phyloP scores from a whole-genome alignment of 1,140 invertebrate species.

The Sycophila sp. region DNA sequence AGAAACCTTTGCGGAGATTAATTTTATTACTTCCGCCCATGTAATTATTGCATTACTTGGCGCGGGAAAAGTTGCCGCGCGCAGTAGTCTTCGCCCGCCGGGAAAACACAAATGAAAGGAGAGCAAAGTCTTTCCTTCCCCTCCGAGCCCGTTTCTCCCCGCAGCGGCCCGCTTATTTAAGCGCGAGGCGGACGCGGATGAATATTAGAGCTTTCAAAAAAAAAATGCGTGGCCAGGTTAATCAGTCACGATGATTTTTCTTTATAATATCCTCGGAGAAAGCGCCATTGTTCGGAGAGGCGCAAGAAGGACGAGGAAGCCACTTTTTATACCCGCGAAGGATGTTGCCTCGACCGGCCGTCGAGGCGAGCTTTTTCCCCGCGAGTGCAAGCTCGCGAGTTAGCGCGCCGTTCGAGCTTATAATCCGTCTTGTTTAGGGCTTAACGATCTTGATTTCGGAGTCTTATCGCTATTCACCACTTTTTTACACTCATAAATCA shows the following conservation, averaged over 20 bases:
- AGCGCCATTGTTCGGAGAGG: no score
- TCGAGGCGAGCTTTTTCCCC: no score
- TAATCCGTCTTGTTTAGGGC: constrained; percentile 20
- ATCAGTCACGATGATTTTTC: constrained; percentile 21
- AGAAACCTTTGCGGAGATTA: constrained; percentile 51
- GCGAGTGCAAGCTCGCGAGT: no score
- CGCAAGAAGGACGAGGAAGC: no score
- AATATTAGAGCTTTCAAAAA: constrained; percentile 9
- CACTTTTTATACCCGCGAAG: no score
- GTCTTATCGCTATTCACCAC: background rate
- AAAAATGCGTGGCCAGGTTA: background rate
- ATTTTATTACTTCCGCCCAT: constrained; percentile 62
- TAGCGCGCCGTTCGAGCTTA: background rate
- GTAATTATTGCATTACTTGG: constrained; percentile 61
- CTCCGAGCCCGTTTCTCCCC: background rate
- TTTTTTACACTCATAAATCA: no score
- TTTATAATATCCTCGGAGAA: background rate
- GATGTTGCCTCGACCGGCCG: background rate
- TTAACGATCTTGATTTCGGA: background rate
- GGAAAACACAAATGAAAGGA: background rate
- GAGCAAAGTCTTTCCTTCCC: no score
- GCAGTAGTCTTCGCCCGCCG: background rate
- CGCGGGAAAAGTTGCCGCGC: constrained; percentile 47
- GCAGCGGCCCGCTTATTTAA: background rate
- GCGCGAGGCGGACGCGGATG: background rate